Conservation (phyloP, 2,888 invertebrate species). For the Carcina quercana region DNA sequence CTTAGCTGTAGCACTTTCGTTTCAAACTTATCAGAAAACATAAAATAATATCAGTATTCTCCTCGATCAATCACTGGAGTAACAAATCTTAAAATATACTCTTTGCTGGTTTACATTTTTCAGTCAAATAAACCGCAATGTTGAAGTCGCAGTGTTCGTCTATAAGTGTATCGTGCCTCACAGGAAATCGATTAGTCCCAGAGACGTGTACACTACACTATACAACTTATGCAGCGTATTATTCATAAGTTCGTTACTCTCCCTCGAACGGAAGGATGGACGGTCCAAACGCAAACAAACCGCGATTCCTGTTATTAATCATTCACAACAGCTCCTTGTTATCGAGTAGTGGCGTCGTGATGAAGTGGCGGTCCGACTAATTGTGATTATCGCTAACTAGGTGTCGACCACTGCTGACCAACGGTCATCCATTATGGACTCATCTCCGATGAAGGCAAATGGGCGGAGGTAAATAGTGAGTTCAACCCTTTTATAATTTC, state of each 20-base stretch:
- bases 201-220: too few relatives aligned
- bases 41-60: too few relatives aligned
- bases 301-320: conserved; percentile 59
- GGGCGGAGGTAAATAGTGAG: too few relatives aligned
- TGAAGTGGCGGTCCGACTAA: conserved; percentile 59
- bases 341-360: conserved; percentile 56
- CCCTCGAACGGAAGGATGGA: conserved; percentile 23
- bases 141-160: too few relatives aligned
- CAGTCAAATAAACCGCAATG: too few relatives aligned
- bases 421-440: conserved; percentile 39
- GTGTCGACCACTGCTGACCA: conserved; percentile 27
- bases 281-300: conserved; percentile 59
- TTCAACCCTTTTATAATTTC: conserved; percentile 18
- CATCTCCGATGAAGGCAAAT: background rate
- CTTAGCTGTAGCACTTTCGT: too few relatives aligned
- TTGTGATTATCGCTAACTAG: conserved; percentile 57
- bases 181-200: conserved; percentile 48
- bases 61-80: too few relatives aligned
- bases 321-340: conserved; percentile 54
- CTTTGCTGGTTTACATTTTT: too few relatives aligned
- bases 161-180: conserved; percentile 29
- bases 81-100: too few relatives aligned
- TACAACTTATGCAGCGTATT: conserved; percentile 49
- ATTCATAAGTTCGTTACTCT: conserved; percentile 65
- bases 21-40: too few relatives aligned